Percentiles rank a stretch among this genome's conserved stretches.
Evolutionary conservation across 2,113 vertebrate species (phyloP).

Genomic region (Perca fluviatilis): DNA sequence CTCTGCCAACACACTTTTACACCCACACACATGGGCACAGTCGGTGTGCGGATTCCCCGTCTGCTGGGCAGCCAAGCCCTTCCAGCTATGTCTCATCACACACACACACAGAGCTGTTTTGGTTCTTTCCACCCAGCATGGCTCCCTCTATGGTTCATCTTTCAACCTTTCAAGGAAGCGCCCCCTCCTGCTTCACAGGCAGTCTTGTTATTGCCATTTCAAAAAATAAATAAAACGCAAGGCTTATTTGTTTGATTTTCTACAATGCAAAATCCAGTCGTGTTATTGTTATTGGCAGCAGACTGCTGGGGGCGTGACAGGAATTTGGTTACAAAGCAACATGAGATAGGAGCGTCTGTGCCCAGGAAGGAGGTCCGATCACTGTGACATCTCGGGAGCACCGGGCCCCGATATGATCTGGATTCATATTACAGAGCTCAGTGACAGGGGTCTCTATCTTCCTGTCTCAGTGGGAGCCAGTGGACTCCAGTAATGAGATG

Average conservation of each 20-base stretch:
- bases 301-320: background rate
- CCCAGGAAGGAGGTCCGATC: conserved; percentile 36
- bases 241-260: conserved; percentile 43
- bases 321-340: conserved; percentile 36
- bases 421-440: conserved; percentile 60
- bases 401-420: conserved; percentile 48
- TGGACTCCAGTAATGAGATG: conserved; percentile 77
- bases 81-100: conserved; percentile 12
- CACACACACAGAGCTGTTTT: conserved; percentile 34
- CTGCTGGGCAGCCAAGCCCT: conserved; percentile 14
- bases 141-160: conserved; percentile 36
- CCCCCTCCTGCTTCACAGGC: background rate
- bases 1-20: background rate
- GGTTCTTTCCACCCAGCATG: conserved; percentile 55
- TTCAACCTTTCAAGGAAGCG: conserved; percentile 54
- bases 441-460: conserved; percentile 59
- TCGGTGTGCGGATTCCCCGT: background rate
- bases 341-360: background rate
- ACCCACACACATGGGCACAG: background rate
- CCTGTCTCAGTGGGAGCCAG: conserved; percentile 52
- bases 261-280: background rate
- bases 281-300: conserved; percentile 16
- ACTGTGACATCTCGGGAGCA: conserved; percentile 35
- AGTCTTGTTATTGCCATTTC: conserved; percentile 23
- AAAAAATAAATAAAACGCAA: background rate